Conservation (phyloP, 2,888 invertebrate genomes). For the Agrochola litura region DNA sequence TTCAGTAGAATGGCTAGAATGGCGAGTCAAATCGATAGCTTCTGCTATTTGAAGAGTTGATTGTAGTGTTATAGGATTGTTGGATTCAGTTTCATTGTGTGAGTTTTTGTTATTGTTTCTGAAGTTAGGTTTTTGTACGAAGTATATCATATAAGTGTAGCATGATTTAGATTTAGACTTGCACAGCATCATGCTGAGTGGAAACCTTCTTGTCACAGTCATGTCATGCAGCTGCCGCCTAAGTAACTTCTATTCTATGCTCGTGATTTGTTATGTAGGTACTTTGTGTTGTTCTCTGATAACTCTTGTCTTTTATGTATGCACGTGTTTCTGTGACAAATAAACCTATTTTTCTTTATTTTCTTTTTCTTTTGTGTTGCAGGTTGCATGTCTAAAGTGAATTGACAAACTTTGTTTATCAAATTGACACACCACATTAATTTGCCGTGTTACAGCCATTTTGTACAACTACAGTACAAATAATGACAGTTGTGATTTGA, state of each 20-base stretch:
- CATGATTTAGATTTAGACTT: no score
- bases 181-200: no score
- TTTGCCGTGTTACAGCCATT: background rate
- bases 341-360: no score
- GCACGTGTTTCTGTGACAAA: no score
- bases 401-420: background rate
- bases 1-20: slow-evolving; percentile 53
- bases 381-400: no score
- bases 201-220: no score
- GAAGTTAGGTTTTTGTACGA: background rate
- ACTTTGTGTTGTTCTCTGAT: no score
- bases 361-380: no score
- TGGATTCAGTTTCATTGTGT: slow-evolving; percentile 7
- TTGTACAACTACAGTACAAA: background rate
- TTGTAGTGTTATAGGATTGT: slow-evolving; percentile 38
- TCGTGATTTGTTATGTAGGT: no score
- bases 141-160: background rate
- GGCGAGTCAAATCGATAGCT: slow-evolving; percentile 61
- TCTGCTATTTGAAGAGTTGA: slow-evolving; percentile 57
- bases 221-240: no score
- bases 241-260: no score
- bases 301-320: no score
- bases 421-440: background rate
- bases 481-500: background rate
- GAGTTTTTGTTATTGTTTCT: slow-evolving; percentile 21